A percentile compares a stretch with the other conserved stretches of the same genome.
Conservation (phyloP, 2,797 vertebrate species). For the Eremophila alpestris region DNA sequence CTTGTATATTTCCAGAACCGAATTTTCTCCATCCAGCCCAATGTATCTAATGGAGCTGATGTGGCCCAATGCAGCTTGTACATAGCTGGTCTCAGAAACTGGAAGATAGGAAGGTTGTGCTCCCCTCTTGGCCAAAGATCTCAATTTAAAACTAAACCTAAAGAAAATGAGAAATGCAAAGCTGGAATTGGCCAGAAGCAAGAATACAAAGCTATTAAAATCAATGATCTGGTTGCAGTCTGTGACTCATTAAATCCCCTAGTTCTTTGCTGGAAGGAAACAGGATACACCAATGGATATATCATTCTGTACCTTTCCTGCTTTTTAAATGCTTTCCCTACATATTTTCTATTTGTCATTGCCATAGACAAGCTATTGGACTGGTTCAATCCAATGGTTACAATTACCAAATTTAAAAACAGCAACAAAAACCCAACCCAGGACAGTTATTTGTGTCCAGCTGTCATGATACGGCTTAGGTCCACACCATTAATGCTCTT, state of each 20-base stretch:
- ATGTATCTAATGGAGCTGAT: not conserved
- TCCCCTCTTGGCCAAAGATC: not conserved
- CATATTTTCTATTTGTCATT: not conserved
- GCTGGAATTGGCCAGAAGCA: not conserved
- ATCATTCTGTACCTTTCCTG: not conserved
- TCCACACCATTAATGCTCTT: not conserved
- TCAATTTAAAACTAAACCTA: not conserved
- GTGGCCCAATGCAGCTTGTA: not conserved
- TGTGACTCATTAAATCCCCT: not conserved
- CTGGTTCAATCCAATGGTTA: not conserved
- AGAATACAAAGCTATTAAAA: not conserved
- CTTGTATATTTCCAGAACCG: not conserved
- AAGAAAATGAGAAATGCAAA: not conserved
- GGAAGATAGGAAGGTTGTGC: not conserved
- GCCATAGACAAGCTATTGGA: not conserved
- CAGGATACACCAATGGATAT: not conserved
- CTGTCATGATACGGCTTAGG: not conserved
- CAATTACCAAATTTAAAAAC: not conserved
- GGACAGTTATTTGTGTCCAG: not conserved
- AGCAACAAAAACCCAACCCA: fast-evolving
- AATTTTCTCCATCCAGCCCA: not conserved
- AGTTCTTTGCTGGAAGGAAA: not conserved
- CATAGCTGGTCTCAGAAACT: not conserved
- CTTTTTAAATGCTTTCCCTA: not conserved
- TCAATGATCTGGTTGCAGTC: not conserved